These are phyloP conservation scores for Drosophila murphyi DNA, from an alignment of 1,140 invertebrate genomes.

Conservation along the genomic window DNA sequence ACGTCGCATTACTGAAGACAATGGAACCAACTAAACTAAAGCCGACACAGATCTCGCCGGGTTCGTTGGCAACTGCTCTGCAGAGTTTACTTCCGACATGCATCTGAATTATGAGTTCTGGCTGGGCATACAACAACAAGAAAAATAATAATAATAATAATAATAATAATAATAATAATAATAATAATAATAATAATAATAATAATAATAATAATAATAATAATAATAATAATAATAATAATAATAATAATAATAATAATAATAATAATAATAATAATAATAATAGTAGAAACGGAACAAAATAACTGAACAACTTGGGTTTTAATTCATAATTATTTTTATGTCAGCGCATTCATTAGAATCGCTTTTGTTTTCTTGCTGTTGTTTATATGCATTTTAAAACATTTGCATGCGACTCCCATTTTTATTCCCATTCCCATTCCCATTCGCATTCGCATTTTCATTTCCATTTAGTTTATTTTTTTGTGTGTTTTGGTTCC, in stretches of 20 bases:
- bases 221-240: too few relatives aligned
- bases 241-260: too few relatives aligned
- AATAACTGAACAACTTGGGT: conserved; percentile 65
- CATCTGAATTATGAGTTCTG: conserved; percentile 75
- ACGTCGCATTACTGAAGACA: conserved; percentile 80
- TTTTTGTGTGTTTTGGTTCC: conserved; percentile 35
- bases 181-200: too few relatives aligned
- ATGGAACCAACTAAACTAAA: conserved; percentile 72
- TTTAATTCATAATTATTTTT: conserved; percentile 83
- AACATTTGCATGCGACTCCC: conserved; percentile 13
- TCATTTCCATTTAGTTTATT: conserved; percentile 51
- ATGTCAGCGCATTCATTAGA: conserved; percentile 81
- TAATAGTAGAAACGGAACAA: conserved; percentile 23
- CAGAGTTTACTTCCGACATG: conserved; percentile 61
- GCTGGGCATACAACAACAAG: conserved; percentile 41
- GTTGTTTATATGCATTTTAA: conserved; percentile 12
- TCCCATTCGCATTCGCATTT: conserved; percentile 32
- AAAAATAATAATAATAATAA: background rate
- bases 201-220: too few relatives aligned
- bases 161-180: too few relatives aligned
- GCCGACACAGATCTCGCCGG: conserved; percentile 59
- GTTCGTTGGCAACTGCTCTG: conserved; percentile 71
- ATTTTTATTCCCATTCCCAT: conserved; percentile 30
- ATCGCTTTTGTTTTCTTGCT: conserved; percentile 41
- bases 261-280: too few relatives aligned